Conservation (phyloP, 2,797 vertebrate species). For the Peromyscus nudipes region DNA sequence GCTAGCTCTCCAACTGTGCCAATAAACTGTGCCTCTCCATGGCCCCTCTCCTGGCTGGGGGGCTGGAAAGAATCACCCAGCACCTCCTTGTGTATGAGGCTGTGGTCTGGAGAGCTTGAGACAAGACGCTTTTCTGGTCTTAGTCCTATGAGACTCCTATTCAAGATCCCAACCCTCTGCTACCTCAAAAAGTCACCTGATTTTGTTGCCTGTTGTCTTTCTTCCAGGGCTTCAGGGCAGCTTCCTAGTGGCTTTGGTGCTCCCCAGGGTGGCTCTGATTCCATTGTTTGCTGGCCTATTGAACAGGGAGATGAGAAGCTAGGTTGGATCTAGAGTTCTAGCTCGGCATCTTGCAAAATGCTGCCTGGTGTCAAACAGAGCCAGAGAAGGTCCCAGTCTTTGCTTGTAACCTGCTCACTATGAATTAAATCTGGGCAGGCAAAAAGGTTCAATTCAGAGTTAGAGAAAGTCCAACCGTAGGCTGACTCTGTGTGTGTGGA, state of each 20-base stretch:
- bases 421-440: background rate
- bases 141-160: background rate
- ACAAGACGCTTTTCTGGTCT: background rate
- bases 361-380: too few species aligned
- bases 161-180: fast-evolving
- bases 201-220: background rate
- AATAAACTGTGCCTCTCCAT: too few species aligned
- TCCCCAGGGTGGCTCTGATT: background rate
- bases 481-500: fast-evolving
- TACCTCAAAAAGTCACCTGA: background rate
- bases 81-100: background rate
- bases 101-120: background rate
- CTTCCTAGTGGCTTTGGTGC: background rate
- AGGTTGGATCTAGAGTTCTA: background rate
- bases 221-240: background rate
- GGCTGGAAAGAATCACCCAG: background rate
- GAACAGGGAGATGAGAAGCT: background rate
- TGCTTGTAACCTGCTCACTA: background rate
- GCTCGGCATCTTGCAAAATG: background rate
- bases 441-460: too few species aligned
- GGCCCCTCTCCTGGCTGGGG: background rate
- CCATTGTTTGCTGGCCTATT: background rate
- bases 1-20: background rate
- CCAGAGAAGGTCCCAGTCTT: background rate
- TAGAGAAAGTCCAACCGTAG: background rate